A percentile compares a stretch with the other conserved stretches of the same genome.
These are phyloP conservation scores for Pempheris klunzingeri DNA, from an alignment of 2,797 vertebrate genomes.

Conservation along the genomic window DNA sequence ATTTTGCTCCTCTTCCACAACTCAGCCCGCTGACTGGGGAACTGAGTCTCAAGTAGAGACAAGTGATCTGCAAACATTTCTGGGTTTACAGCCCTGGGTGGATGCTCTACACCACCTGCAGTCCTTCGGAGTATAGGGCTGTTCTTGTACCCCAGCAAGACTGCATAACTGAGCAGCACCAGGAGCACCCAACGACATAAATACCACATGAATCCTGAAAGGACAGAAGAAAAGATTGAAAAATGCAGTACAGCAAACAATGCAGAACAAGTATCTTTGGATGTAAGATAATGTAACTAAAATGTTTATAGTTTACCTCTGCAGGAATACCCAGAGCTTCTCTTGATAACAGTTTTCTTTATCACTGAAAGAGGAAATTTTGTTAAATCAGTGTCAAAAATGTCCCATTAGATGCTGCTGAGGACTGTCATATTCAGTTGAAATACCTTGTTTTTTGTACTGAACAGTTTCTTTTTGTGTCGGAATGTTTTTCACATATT, in stretches of 20 bases:
- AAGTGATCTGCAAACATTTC: constrained; percentile 84
- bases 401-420: neutral
- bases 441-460: constrained; percentile 72
- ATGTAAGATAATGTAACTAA: neutral
- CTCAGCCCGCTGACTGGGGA: constrained; percentile 86
- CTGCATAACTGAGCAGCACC: constrained; percentile 37
- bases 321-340: constrained; percentile 46
- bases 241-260: neutral
- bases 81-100: constrained; percentile 45
- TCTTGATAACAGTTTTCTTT: constrained; percentile 43
- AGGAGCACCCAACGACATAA: constrained; percentile 56
- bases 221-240: constrained; percentile 11
- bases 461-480: constrained; percentile 20
- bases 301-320: constrained; percentile 60
- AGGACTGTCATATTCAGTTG: neutral
- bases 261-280: neutral
- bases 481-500: constrained; percentile 45
- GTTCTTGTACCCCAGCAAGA: constrained; percentile 58
- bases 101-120: neutral
- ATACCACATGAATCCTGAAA: constrained; percentile 67
- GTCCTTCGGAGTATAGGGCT: constrained; percentile 8
- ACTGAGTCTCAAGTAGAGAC: constrained; percentile 78
- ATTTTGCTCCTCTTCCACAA: constrained; percentile 88
- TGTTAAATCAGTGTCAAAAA: constrained; percentile 1
- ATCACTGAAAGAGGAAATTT: constrained; percentile 34